phyloP scores from a whole-genome alignment of 2,888 invertebrate genomes.

The Crematogaster levior region DNA sequence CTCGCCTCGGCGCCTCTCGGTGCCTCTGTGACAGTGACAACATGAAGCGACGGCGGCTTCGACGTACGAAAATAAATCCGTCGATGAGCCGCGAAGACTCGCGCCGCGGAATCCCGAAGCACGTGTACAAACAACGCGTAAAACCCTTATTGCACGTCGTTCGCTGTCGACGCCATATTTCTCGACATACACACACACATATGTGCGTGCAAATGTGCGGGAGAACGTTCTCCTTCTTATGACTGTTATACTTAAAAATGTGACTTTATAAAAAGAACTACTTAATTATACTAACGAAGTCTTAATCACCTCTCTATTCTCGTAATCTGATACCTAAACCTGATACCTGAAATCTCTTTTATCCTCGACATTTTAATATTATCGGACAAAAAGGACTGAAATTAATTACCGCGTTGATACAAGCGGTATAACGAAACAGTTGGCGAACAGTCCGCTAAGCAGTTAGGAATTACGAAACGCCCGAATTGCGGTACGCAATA shows the following conservation, averaged over 20 bases:
- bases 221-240: not conserved
- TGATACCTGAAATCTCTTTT: not conserved
- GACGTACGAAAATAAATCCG: slow-evolving; percentile 73
- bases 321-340: not conserved
- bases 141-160: slow-evolving; percentile 55
- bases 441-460: too few relatives aligned
- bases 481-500: slow-evolving; percentile 34
- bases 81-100: slow-evolving; percentile 61
- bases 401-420: slow-evolving; percentile 14
- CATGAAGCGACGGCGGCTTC: slow-evolving; percentile 58
- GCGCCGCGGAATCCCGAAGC: slow-evolving; percentile 60
- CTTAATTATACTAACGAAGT: not conserved
- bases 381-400: not conserved
- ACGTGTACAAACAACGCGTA: slow-evolving; percentile 69
- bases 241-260: not conserved
- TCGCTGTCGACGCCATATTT: slow-evolving; percentile 20
- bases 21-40: slow-evolving; percentile 67
- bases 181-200: not conserved
- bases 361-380: not conserved
- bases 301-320: too few relatives aligned
- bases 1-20: slow-evolving; percentile 70
- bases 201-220: not conserved
- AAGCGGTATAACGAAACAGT: not conserved
- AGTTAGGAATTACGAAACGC: slow-evolving; percentile 17
- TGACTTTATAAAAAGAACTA: not conserved